Evolutionary conservation across 1,140 invertebrate genomes (phyloP), one percentile per base, ranked within the genome.

Genomic region (Acyrthosiphon pisum): DNA sequence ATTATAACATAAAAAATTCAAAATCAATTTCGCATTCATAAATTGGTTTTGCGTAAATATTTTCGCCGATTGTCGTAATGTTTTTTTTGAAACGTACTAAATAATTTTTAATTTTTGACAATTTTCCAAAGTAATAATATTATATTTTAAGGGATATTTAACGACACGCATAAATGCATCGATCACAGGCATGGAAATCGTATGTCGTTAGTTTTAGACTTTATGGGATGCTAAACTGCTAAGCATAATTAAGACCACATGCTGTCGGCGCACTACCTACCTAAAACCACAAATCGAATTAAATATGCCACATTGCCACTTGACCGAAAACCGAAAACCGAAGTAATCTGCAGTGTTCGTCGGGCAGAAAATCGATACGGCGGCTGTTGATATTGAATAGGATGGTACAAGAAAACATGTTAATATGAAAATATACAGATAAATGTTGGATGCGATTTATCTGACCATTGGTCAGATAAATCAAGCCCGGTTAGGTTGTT

Each of bases 371-470:
- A 88, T 50, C n/a, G 35, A 90, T 56, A 30, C 35, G 35, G 7
- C 3, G 8, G 8, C 8, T 23, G n/a, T 14, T 37, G n/a, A 46
- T 87, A 20, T 87, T 35, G 18, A 50, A 22, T 35, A 50, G 46
- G 20, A 88, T 22, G 18, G 20, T 50, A 35, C 50, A 23, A 53
- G 48, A 11, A 37, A 89, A 35, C 48, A 35, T 56, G 88, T 90
- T 41, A 26, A 56, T 90, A 56, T 41, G 50, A 90, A 56, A 90
- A 87, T 90, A 90, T 90, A 90, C 56, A 22, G 22, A 56, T 26
- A 37, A 56, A 87, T 48, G 50, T 87, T 46, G 46, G 46, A 87
- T 18, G 30, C 26, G 6, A 60, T 90, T 44, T 60, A 30, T 60
- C 23, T 30, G 23, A n/a, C 37, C 37, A 14, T 14, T 44, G 14